Base-by-base conservation (phyloP, 1,140 invertebrate species). In the Drosophila trapezifrons region DNA sequence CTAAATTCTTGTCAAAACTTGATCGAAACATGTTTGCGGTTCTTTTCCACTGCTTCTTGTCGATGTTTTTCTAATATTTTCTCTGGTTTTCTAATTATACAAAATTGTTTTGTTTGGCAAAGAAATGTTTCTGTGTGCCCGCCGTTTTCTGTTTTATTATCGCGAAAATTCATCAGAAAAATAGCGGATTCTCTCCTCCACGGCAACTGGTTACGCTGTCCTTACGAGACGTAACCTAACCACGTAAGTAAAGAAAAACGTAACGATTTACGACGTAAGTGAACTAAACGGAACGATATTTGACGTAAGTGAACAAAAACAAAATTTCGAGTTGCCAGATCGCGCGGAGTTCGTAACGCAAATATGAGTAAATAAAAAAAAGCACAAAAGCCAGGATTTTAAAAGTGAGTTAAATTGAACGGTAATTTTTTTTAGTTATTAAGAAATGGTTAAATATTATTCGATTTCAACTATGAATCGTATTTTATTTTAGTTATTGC, bases 1-100 rank as follows among this genome's bases (percentile, higher is more conserved):
- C 91, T 54, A 92, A 56, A 79, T 85, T 92, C 70, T 90, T 92
- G 42, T 92, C 91, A 54, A 92, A 92, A 62, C 46, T 85, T 52
- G 90, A 91, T 51, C 83, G 83, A 82, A 92, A 92, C 91, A 92
- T 92, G n/a, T 27, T 78, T 10, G 6, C 1, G n/a, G 15, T 40
- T 4, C 9, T 37, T 15, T 58, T 55, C 2, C 35, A 25, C 18
- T 35, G 40, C n/a, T 65, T 57, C 10, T 57, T 45, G 9, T 54
- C 37, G 10, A 27, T 32, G 13, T 43, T 46, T 49, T 62, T 18
- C 29, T 76, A 15, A 40, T 72, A 8, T 17, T 46, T 25, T 29
- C 22, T 17, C 20, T 37, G 37, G 15, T 27, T 54, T 69, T 43
- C 13, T 18, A 63, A 32, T 37, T 29, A 37, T 60, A 27, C 15